phyloP scores from a whole-genome alignment of 2,888 invertebrate genomes.

The Fragum whitleyi region DNA sequence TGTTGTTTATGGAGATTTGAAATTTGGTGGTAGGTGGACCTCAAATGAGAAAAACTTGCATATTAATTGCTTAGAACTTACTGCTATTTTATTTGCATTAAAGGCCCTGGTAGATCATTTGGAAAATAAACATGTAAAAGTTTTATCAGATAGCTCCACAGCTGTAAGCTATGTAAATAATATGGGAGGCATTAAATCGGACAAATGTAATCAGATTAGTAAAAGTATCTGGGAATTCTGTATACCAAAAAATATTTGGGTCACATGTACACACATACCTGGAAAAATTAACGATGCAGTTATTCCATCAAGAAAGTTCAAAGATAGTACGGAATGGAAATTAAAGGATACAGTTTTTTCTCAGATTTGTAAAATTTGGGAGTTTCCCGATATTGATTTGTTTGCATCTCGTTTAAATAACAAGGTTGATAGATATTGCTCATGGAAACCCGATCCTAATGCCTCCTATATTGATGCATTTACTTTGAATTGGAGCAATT shows the following conservation, averaged over 20 bases:
- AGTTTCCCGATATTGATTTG: constrained; percentile 31
- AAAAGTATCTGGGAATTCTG: constrained; percentile 33
- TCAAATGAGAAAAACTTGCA: not conserved
- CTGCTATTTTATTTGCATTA: constrained; percentile 22
- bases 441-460: constrained; percentile 39
- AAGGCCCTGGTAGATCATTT: not conserved
- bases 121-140: constrained; percentile 8
- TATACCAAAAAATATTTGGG: constrained; percentile 13
- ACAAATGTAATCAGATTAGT: constrained; percentile 15
- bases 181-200: constrained; percentile 26
- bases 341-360: constrained; percentile 1
- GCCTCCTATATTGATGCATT: constrained; percentile 37
- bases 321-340: constrained; percentile 38
- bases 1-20: not conserved
- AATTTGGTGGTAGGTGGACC: constrained; percentile 27
- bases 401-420: constrained; percentile 44
- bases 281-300: constrained; percentile 5
- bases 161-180: constrained; percentile 17
- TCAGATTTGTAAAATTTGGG: constrained; percentile 19
- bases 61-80: constrained; percentile 23
- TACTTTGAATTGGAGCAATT: constrained; percentile 23
- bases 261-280: constrained; percentile 11
- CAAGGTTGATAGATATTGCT: constrained; percentile 21
- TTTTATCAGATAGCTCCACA: constrained; percentile 5
- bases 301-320: constrained; percentile 14